These are phyloP conservation scores for Popillia japonica DNA, from an alignment of 1,140 invertebrate genomes.

Conservation along the genomic window DNA sequence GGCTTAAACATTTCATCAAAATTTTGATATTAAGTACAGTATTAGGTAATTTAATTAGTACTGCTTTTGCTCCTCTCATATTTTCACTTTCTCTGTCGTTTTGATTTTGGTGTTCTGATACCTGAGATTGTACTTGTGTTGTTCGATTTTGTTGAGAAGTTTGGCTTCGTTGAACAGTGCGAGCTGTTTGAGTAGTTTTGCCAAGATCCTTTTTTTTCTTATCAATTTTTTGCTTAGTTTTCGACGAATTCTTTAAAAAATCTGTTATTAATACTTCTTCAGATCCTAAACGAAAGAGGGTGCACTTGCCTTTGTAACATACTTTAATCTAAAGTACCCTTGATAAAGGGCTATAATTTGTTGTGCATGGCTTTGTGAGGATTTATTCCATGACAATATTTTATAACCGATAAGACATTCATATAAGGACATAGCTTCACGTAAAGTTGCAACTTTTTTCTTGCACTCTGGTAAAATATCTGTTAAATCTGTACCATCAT, in stretches of 20 bases:
- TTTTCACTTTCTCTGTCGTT: conserved; percentile 39
- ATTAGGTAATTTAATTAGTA: conserved; percentile 1
- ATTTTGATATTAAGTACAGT: conserved; percentile 62
- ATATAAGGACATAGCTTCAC: conserved; percentile 61
- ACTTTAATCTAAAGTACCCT: conserved; percentile 59
- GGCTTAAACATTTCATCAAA: conserved; percentile 59
- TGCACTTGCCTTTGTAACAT: conserved; percentile 59
- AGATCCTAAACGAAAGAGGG: neutral
- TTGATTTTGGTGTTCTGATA: neutral
- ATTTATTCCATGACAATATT: conserved; percentile 58
- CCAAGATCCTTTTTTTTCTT: conserved; percentile 57
- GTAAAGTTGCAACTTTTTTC: conserved; percentile 60
- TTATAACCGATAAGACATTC: conserved; percentile 65
- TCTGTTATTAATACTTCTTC: conserved; percentile 20
- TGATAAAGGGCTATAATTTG: conserved; percentile 61
- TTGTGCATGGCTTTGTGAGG: conserved; percentile 55
- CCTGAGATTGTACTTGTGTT: neutral
- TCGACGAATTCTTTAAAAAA: conserved; percentile 27
- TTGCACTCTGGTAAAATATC: conserved; percentile 62
- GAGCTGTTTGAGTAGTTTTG: conserved; percentile 46
- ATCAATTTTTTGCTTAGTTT: conserved; percentile 54
- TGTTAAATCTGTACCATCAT: conserved; percentile 60
- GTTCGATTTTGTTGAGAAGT: conserved; percentile 6
- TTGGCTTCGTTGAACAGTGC: conserved; percentile 41
- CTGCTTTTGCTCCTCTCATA: conserved; percentile 57